Percentiles rank a stretch among this genome's conserved stretches.
These are phyloP conservation scores for Carterocephalus palaemon DNA, from an alignment of 2,888 invertebrate species.

Conservation along the genomic window DNA sequence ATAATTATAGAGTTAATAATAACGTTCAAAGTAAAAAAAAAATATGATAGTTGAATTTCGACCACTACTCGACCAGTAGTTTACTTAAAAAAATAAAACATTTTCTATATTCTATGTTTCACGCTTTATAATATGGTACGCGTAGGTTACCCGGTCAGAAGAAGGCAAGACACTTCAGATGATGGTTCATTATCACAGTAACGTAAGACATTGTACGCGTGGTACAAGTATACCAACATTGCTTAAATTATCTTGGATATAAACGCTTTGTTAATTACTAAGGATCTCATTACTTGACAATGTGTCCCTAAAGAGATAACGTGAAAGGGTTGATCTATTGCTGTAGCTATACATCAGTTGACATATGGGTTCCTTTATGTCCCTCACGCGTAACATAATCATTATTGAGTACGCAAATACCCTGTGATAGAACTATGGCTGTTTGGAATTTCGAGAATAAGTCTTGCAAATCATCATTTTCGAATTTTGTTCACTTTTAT, in stretches of 20 bases:
- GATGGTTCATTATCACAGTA: no score
- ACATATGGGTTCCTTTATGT: conserved; percentile 11
- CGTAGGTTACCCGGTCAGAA: no score
- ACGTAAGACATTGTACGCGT: no score
- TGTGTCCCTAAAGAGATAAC: conserved; percentile 20
- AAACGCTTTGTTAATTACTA: conserved; percentile 16
- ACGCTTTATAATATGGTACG: neutral
- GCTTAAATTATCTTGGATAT: conserved; percentile 9
- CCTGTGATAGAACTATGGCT: no score
- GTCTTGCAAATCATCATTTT: no score
- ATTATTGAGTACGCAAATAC: conserved; percentile 12
- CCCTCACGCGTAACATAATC: conserved; percentile 3
- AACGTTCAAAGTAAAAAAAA: neutral
- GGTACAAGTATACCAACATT: conserved; percentile 1
- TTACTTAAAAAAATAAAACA: no score
- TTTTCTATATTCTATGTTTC: neutral
- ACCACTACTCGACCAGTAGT: no score
- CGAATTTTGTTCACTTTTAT: no score
- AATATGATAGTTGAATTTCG: no score
- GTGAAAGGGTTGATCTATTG: conserved; percentile 22
- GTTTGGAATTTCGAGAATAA: no score
- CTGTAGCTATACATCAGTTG: conserved; percentile 14
- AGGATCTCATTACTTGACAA: conserved; percentile 16
- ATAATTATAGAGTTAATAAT: no score
- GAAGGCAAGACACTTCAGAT: no score